Evolutionary conservation across 1,140 invertebrate genomes (phyloP).

Genomic region (Macrocentrus cingulum): DNA sequence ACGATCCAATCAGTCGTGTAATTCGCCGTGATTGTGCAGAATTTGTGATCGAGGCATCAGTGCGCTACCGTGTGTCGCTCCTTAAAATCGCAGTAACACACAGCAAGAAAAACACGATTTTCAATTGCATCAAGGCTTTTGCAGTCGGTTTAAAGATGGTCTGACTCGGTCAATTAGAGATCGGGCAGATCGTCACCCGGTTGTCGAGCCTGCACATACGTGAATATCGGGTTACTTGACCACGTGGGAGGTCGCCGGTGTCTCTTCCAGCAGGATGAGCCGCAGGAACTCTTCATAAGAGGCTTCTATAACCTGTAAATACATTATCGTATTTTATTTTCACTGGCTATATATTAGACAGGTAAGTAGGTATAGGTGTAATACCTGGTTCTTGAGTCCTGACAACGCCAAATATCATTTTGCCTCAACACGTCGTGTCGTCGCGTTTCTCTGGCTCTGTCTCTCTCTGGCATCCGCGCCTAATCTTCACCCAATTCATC

Average conservation of each 20-base stretch:
- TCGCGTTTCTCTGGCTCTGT: background rate
- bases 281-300: conserved; percentile 34
- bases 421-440: background rate
- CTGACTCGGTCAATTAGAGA: conserved; percentile 36
- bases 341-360: too few relatives aligned
- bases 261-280: conserved; percentile 36
- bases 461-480: too few relatives aligned
- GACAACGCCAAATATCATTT: background rate
- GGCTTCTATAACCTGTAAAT: conserved; percentile 24
- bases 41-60: conserved; percentile 31
- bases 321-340: conserved; percentile 7
- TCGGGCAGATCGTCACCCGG: conserved; percentile 35
- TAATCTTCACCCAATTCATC: background rate
- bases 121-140: conserved; percentile 21
- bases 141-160: conserved; percentile 30
- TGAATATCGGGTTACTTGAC: conserved; percentile 30
- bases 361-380: too few relatives aligned
- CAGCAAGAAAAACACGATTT: too few relatives aligned
- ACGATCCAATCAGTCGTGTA: conserved; percentile 60
- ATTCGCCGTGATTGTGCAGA: conserved; percentile 55
- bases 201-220: conserved; percentile 11
- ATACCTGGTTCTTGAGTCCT: too few relatives aligned
- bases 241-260: conserved; percentile 33
- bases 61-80: conserved; percentile 27
- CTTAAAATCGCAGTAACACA: too few relatives aligned